A percentile compares a stretch with the other conserved stretches of the same genome.
These are phyloP conservation scores for Leptestheria dahalacensis DNA, from an alignment of 1,140 invertebrate species.

Conservation along the genomic window DNA sequence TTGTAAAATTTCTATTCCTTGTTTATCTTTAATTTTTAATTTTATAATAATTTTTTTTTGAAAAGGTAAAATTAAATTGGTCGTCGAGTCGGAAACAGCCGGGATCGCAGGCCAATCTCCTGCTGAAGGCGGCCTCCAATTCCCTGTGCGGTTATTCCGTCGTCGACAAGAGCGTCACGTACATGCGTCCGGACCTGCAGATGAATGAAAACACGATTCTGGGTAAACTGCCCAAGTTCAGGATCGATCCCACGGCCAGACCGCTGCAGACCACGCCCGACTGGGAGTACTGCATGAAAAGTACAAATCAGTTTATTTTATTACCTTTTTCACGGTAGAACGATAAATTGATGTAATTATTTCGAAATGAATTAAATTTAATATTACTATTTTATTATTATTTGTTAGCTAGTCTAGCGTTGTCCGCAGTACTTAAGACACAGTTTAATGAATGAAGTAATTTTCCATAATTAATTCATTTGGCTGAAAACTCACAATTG, in stretches of 20 bases:
- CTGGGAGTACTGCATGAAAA: conserved; percentile 20
- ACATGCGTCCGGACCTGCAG: conserved; percentile 28
- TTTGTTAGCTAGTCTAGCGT: no score
- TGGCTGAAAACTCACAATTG: no score
- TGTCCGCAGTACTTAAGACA: no score
- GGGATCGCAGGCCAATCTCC: conserved; percentile 32
- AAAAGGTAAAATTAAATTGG: conserved; percentile 31
- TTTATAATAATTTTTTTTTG: not conserved
- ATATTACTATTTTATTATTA: no score
- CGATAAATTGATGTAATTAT: not conserved
- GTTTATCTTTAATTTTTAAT: not conserved
- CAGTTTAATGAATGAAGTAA: no score
- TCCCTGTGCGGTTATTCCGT: conserved; percentile 42
- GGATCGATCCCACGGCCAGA: conserved; percentile 24
- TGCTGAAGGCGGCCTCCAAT: conserved; percentile 34
- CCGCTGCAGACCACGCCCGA: conserved; percentile 28
- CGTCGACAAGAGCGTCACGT: conserved; percentile 40
- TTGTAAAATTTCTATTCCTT: not conserved
- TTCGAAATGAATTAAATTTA: no score
- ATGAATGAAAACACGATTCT: conserved; percentile 27
- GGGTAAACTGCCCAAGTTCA: conserved; percentile 26
- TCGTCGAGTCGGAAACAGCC: conserved; percentile 32
- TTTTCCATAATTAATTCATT: no score
- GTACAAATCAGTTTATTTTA: conserved; percentile 10
- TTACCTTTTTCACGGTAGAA: not conserved